phyloP scores from a whole-genome alignment of 2,797 vertebrate genomes.

The Oryzias dopingdopingensis region DNA sequence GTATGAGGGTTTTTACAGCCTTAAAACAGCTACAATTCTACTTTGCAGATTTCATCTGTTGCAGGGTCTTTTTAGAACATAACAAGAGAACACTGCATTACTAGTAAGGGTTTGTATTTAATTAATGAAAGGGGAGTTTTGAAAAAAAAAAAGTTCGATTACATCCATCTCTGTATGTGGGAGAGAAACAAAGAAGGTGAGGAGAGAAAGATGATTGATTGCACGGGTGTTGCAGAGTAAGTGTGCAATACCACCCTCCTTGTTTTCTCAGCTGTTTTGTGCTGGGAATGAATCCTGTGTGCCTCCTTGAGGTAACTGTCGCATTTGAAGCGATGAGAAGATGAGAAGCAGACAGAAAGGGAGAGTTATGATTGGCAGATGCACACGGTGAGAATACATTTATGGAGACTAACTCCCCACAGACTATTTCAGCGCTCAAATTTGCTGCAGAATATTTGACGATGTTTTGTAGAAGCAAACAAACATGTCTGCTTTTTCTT shows the following conservation, averaged over 20 bases:
- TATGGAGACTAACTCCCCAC: conserved; percentile 9
- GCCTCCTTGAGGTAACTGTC: conserved; percentile 41
- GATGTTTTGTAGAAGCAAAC: not conserved
- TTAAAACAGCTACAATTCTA: too few relatives aligned
- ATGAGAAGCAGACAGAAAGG: conserved; percentile 24
- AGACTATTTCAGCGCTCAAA: conserved; percentile 8
- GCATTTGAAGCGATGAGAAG: conserved; percentile 28
- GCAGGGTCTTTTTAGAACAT: too few relatives aligned
- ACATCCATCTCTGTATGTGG: conserved; percentile 9
- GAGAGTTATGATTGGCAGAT: conserved; percentile 19
- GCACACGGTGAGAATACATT: not conserved
- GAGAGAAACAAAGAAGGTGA: not conserved
- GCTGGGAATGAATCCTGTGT: conserved; percentile 37
- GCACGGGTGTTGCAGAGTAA: conserved; percentile 38
- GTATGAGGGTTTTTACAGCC: too few relatives aligned
- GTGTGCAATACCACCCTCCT: conserved; percentile 45
- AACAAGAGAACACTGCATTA: too few relatives aligned
- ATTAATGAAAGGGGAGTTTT: conserved; percentile 25
- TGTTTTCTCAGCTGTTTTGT: conserved; percentile 46
- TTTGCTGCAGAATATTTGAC: conserved; percentile 9
- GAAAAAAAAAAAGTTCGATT: conserved; percentile 20
- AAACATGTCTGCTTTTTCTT: too few relatives aligned
- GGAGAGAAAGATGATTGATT: conserved; percentile 48
- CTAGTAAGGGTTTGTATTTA: not conserved
- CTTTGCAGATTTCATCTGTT: too few relatives aligned